Percentiles rank a stretch among this genome's conserved stretches.
Evolutionary conservation across 2,797 vertebrate species (phyloP).

Genomic region (Sciurus carolinensis): DNA sequence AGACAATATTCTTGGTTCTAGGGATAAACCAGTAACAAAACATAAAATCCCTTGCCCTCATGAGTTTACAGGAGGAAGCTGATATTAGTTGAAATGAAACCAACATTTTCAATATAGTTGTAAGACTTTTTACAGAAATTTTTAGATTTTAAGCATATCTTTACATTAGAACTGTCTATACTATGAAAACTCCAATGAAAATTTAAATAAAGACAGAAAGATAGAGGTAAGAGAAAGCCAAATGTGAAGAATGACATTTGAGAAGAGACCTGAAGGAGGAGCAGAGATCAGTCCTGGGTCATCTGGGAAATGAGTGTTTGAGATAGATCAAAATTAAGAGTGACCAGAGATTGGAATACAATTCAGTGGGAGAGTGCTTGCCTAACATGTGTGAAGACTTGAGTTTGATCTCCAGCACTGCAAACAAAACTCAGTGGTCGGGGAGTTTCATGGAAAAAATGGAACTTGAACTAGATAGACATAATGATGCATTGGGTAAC

Average conservation of each 20-base stretch:
- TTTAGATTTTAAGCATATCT: too few species aligned
- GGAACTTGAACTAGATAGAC: not conserved
- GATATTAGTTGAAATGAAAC: not conserved
- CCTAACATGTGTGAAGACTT: not conserved
- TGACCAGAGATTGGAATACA: not conserved
- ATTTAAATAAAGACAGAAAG: constrained; percentile 10
- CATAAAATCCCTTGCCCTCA: not conserved
- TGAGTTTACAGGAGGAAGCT: not conserved
- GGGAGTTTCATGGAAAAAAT: not conserved
- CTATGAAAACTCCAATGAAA: not conserved
- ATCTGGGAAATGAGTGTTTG: not conserved
- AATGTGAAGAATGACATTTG: not conserved
- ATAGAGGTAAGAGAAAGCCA: constrained; percentile 11
- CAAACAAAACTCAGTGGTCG: not conserved
- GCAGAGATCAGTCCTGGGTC: not conserved
- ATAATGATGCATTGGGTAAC: not conserved
- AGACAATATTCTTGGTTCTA: constrained; percentile 36
- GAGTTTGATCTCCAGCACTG: not conserved
- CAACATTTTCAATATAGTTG: not conserved
- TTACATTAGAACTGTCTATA: too few species aligned
- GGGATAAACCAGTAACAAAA: constrained; percentile 51
- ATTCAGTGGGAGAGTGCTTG: not conserved
- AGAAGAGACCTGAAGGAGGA: not conserved
- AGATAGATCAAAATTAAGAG: not conserved
- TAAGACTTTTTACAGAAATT: too few species aligned